Percentiles rank a stretch among this genome's conserved stretches.
These are phyloP conservation scores for Pseudoips prasinana DNA, from an alignment of 2,888 invertebrate species.

Conservation along the genomic window DNA sequence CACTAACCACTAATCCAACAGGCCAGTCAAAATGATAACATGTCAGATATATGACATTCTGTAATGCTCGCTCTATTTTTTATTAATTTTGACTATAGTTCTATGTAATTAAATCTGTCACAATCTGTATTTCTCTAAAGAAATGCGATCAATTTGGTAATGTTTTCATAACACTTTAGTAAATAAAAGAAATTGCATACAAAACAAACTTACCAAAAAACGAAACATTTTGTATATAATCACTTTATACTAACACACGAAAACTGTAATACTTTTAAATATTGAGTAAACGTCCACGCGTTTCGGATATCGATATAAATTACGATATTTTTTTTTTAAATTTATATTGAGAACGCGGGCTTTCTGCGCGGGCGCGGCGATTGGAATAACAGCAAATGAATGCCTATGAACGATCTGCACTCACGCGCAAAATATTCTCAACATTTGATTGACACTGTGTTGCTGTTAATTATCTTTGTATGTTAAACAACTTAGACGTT, in stretches of 20 bases:
- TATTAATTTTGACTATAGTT: no score
- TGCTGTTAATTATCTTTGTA: no score
- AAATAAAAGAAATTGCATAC: not conserved
- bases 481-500: no score
- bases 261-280: slow-evolving; percentile 20
- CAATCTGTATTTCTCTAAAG: not conserved
- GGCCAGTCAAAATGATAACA: no score
- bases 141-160: not conserved
- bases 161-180: not conserved
- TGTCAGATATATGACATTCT: no score
- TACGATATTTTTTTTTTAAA: slow-evolving; percentile 19
- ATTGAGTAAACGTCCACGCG: no score
- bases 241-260: slow-evolving; percentile 4
- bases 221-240: slow-evolving; percentile 22
- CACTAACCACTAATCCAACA: no score
- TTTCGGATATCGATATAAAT: slow-evolving; percentile 16
- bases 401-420: slow-evolving; percentile 4
- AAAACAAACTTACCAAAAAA: slow-evolving; percentile 32
- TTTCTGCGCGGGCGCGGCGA: slow-evolving; percentile 14
- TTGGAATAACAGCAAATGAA: slow-evolving; percentile 12
- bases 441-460: no score
- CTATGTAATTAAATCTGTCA: not conserved
- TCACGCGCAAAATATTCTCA: slow-evolving; percentile 10
- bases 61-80: no score
- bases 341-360: slow-evolving; percentile 10